Base-by-base conservation (phyloP, 2,113 vertebrate species). In the Cebidichthys violaceus region DNA sequence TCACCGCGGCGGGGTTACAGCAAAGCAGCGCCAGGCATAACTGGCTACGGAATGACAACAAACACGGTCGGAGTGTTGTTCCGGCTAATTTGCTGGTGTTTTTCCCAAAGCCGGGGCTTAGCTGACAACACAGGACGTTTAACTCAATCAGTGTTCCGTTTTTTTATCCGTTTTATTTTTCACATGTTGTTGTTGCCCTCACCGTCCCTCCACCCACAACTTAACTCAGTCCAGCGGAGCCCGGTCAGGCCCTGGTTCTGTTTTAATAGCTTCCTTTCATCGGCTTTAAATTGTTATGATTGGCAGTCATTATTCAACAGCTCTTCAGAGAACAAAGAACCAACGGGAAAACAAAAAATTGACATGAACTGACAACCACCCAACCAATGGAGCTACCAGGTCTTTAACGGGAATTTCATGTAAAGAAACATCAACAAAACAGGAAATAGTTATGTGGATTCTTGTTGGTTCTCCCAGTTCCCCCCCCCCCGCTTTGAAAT, bases 11-110 rank as follows among this genome's bases (percentile, higher is more conserved):
- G 69, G 87, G 70, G 75, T 27, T 43, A 47, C 83, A 71, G 59
- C 83, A 4, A 22, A 66, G 77, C 88, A 70, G 74, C 52, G 1
- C 57, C 86, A 73, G 87, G 82, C 88, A 88, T 85, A 86, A 89
- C 92, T 84, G 79, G 83, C 89, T 87, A 62, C 27, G 92, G 93
- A 94, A 94, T 92, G 92, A 92, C 90, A 93, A 93, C 93, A 94
- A 83, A 86, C 89, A 74, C 79, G 31, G 73, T 22, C 54, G 5
- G 4, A 29, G 64, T 74, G 83, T 90, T 91, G 86, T 79, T 87
- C 65, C 55, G 54, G 77, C 52, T 92, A 90, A 93, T 91, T 89
- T 92, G 90, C 71, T 83, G 77, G 68, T 89, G 87, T 85, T 89
- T 86, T 75, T 73, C 62, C 62, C 76, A 82, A 90, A 89, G 78